Percentiles rank a stretch among this genome's conserved stretches.
Conservation (phyloP, 2,797 vertebrate species). For the Anniella stebbinsi region DNA sequence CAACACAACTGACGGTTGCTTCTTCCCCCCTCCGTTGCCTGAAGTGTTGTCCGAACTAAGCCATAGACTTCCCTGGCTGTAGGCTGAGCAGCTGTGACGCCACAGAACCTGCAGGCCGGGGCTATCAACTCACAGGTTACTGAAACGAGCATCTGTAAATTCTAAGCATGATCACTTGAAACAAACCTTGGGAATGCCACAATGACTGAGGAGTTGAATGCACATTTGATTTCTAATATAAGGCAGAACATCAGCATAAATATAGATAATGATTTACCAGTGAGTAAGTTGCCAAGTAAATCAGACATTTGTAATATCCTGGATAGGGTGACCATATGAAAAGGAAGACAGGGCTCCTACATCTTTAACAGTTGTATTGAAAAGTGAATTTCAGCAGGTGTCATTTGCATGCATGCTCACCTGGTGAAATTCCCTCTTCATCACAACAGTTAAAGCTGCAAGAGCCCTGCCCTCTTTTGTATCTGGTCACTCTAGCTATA, state of each 20-base stretch:
- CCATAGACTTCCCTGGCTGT: neutral
- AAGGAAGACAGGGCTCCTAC: too few relatives aligned
- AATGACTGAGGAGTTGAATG: neutral
- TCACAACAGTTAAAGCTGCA: too few relatives aligned
- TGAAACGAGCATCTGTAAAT: neutral
- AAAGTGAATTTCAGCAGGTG: too few relatives aligned
- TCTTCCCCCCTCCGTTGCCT: too few relatives aligned
- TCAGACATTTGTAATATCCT: neutral
- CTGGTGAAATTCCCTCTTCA: too few relatives aligned
- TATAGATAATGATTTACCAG: neutral
- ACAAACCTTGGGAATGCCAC: neutral
- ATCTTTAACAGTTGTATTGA: too few relatives aligned
- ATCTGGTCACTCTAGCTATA: too few relatives aligned
- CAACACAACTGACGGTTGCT: too few relatives aligned
- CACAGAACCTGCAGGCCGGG: neutral
- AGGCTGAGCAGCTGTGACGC: neutral
- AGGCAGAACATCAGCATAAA: neutral
- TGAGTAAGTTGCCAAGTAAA: neutral
- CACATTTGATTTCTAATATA: neutral
- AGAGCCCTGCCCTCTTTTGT: too few relatives aligned
- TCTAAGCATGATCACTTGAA: neutral
- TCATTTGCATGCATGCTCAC: too few relatives aligned
- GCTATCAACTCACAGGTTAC: neutral
- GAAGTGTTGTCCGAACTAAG: too few relatives aligned
- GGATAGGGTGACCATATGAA: too few relatives aligned